Conservation (phyloP, 2,888 invertebrate species). For the Dryococelus australis region DNA sequence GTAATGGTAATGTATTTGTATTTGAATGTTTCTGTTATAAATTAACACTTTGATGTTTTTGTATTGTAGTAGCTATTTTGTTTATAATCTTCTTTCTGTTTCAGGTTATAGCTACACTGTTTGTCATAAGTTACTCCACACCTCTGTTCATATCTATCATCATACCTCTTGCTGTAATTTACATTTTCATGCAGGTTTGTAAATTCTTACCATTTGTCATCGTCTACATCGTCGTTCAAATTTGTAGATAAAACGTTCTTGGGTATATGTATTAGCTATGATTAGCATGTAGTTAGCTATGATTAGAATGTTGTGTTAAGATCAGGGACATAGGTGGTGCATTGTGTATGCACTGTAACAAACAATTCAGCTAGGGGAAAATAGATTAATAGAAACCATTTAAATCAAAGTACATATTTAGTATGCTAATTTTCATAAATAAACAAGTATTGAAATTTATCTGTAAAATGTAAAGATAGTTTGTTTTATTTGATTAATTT, state of each 20-base stretch:
- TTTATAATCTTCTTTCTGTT: constrained; percentile 21
- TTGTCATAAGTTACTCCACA: constrained; percentile 87
- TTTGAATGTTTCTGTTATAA: too few relatives aligned
- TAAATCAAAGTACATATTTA: too few relatives aligned
- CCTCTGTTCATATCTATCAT: constrained; percentile 82
- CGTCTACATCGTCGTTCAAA: constrained; percentile 4
- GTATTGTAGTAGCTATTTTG: background rate
- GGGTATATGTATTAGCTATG: background rate
- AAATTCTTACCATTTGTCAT: constrained; percentile 7
- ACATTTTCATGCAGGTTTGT: constrained; percentile 76
- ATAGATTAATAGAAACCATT: too few relatives aligned
- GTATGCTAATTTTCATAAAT: too few relatives aligned
- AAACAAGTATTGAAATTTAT: too few relatives aligned
- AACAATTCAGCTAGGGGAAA: too few relatives aligned
- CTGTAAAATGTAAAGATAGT: background rate
- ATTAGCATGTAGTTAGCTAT: too few relatives aligned
- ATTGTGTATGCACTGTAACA: too few relatives aligned
- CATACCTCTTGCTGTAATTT: constrained; percentile 79
- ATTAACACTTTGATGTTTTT: background rate
- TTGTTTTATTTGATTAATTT: background rate
- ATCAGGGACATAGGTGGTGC: too few relatives aligned
- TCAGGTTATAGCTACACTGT: constrained; percentile 84
- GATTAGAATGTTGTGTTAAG: too few relatives aligned
- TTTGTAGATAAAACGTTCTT: background rate
- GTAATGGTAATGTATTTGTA: too few relatives aligned